These are phyloP conservation scores for Pseudochirops cupreus DNA, from an alignment of 2,797 vertebrate species.

Conservation along the genomic window DNA sequence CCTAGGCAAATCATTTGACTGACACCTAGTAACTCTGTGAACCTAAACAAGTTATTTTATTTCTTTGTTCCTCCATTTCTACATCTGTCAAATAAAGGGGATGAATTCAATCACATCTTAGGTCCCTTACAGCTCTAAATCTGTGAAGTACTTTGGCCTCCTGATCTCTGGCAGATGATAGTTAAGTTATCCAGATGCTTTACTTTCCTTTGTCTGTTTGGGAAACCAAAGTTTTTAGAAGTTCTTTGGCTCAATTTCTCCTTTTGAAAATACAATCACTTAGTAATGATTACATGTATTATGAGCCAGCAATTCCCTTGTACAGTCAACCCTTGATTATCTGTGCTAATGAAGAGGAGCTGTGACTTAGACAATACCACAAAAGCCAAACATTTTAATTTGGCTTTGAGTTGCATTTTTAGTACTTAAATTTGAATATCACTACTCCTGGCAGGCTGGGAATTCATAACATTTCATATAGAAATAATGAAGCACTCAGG, in stretches of 20 bases:
- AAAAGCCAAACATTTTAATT: not conserved
- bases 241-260: slow-evolving; percentile 1
- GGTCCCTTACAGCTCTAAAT: not conserved
- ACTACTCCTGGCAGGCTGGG: not conserved
- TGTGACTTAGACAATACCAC: slow-evolving; percentile 1
- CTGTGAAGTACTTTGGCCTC: not conserved
- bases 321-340: slow-evolving; percentile 43
- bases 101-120: not conserved
- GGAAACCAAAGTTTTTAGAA: not conserved
- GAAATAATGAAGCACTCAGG: not conserved
- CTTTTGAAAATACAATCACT: not conserved
- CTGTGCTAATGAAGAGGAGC: slow-evolving; percentile 43
- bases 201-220: not conserved
- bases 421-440: not conserved
- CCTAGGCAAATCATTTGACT: not conserved
- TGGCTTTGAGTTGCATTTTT: not conserved
- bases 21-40: not conserved
- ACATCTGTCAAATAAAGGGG: not conserved
- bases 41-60: not conserved
- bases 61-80: not conserved
- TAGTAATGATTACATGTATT: not conserved
- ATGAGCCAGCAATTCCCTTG: not conserved
- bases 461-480: not conserved
- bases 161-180: not conserved
- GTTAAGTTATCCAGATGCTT: not conserved